A percentile compares a stretch with the other conserved stretches of the same genome.
These are phyloP conservation scores for Cochlearius cochlearius DNA, from an alignment of 2,113 vertebrate genomes.

Conservation along the genomic window DNA sequence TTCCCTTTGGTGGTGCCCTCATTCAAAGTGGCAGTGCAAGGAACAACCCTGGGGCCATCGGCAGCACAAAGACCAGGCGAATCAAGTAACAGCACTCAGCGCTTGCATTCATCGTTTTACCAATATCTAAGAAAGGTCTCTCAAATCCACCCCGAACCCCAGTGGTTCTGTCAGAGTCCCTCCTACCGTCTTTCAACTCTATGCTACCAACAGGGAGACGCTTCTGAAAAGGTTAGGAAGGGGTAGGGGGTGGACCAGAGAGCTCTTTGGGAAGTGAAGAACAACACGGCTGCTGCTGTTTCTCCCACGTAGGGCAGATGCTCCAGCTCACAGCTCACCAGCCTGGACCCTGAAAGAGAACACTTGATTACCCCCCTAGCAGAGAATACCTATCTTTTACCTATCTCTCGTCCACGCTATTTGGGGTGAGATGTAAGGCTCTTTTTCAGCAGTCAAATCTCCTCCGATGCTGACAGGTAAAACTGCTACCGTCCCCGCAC, in stretches of 20 bases:
- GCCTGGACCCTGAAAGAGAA: not conserved
- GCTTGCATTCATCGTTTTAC: not conserved
- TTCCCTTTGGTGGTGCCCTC: not conserved
- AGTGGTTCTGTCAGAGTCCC: not conserved
- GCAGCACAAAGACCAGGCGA: not conserved
- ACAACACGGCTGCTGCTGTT: not conserved
- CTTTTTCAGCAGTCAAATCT: not conserved
- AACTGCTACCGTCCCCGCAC: not conserved
- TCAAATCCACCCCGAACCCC: not conserved
- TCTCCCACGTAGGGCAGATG: not conserved
- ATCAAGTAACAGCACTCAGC: not conserved
- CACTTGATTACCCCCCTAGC: not conserved
- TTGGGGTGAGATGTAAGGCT: not conserved
- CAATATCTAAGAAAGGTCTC: not conserved
- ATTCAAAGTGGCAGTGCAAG: not conserved
- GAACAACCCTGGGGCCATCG: not conserved
- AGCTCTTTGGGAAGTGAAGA: not conserved
- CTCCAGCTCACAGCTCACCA: not conserved
- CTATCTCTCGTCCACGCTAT: not conserved
- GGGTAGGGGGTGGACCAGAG: not conserved
- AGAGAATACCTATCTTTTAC: not conserved
- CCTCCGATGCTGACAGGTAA: not conserved
- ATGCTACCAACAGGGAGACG: not conserved
- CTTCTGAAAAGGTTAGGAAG: not conserved
- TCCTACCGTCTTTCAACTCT: not conserved